Base-by-base conservation (phyloP, 2,888 invertebrate genomes). In the Marasmarcha lunaedactyla region DNA sequence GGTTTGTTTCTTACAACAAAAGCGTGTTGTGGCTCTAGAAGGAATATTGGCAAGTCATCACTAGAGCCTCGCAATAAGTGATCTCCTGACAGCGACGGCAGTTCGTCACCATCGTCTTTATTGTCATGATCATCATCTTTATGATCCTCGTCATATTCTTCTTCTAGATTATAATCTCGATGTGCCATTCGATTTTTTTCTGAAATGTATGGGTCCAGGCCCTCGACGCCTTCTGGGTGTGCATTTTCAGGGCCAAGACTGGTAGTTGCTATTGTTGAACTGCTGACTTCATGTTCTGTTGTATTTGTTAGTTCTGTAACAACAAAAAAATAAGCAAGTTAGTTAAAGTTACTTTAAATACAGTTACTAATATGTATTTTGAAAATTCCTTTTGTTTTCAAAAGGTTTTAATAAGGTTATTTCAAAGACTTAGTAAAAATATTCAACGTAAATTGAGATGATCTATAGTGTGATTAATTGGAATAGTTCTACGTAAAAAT, bases 1-100 rank as follows among this genome's bases (percentile, higher is more conserved):
- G 97, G 94, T 51, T 94, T 92, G 68, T 91, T 95, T 64, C 95
- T 91, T 35, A 97, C 92, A 50, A 98, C 95, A 77, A 90, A 98
- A 9, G 93, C 88, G 62, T 93, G 90, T 53, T 92, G 88, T 1
- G 97, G 97, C 61, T 97, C 95, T 46, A 89, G 84, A 34, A 95
- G 86, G 69, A 97, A 97, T 58, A 93, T 90, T 25, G 97, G 96
- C 43, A 93, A 71, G 47, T 91, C 89, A 43, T 89, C 90, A 36
- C 89, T 87, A 27, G 88, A 88, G 51, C 83, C 73, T 55, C 79
- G 81, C 1, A 79, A 52, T 3, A 84, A 58, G 54, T 81, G 83
- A 46, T 81, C 83, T 30, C 78, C 81, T 1, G 79, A 72, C 14
- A 84, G 52, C n/a, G 78, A 76, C 0, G 77, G 78, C 1, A 84